Percentiles rank a stretch among this genome's conserved stretches.
Conservation (phyloP, 2,113 vertebrate genomes). For the Vulpes vulpes region DNA sequence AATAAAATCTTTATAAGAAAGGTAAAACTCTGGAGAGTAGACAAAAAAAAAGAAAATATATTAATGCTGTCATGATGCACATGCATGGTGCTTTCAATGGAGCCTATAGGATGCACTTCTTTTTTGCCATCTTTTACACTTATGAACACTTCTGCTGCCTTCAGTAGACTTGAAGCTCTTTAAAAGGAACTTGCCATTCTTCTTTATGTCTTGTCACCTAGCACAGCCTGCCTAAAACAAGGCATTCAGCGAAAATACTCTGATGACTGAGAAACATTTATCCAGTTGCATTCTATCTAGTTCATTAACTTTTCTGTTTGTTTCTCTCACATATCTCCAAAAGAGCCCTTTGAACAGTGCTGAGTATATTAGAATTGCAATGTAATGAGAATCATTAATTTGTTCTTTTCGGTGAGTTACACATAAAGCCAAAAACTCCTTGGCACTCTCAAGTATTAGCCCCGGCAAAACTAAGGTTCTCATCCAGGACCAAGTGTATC, state of each 20-base stretch:
- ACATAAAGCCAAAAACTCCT: conserved; percentile 50
- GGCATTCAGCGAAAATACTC: conserved; percentile 33
- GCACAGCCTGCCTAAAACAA: background rate
- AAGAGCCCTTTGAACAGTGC: conserved; percentile 19
- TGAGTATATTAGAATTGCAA: conserved; percentile 39
- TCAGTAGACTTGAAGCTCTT: conserved; percentile 11
- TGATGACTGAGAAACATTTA: conserved; percentile 55
- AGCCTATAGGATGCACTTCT: background rate
- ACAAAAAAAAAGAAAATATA: conserved; percentile 41
- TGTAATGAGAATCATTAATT: conserved; percentile 63
- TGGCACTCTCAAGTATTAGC: background rate
- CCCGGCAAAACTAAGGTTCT: conserved; percentile 23
- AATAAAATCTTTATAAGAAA: too few relatives aligned
- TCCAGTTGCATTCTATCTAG: conserved; percentile 63
- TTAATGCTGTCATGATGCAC: background rate
- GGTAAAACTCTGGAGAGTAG: background rate
- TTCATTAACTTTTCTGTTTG: conserved; percentile 58
- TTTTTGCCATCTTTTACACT: background rate
- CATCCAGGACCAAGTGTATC: background rate
- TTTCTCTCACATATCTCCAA: conserved; percentile 46
- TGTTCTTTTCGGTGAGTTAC: conserved; percentile 50
- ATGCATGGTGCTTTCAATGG: background rate
- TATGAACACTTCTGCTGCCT: background rate
- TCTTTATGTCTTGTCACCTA: background rate
- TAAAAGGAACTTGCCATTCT: background rate